These are phyloP conservation scores for Nothocercus nigrocapillus DNA, from an alignment of 2,113 vertebrate species.

Conservation along the genomic window DNA sequence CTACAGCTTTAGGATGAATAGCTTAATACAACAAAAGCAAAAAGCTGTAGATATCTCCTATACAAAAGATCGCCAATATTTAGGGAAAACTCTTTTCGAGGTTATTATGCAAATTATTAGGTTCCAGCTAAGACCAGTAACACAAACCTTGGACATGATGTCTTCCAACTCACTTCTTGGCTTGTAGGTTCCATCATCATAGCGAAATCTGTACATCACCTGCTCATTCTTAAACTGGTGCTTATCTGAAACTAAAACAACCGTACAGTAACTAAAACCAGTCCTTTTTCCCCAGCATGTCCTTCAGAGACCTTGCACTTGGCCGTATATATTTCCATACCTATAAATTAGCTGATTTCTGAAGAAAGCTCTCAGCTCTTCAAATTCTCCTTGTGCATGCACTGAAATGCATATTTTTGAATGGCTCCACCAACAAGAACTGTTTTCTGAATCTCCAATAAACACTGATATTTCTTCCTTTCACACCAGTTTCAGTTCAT, in stretches of 20 bases:
- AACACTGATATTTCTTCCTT: not conserved
- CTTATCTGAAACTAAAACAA: slow-evolving; percentile 91
- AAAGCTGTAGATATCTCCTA: not conserved
- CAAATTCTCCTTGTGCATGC: not conserved
- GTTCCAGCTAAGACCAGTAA: not conserved
- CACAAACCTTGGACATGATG: slow-evolving; percentile 93
- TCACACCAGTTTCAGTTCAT: not conserved
- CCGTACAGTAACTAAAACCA: not conserved
- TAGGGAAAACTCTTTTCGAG: not conserved
- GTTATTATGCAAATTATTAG: not conserved
- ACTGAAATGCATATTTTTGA: not conserved
- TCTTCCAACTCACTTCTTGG: slow-evolving; percentile 97
- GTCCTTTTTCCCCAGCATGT: not conserved
- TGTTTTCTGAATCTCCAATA: not conserved
- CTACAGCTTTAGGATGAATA: not conserved
- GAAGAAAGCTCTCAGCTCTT: not conserved
- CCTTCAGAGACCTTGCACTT: not conserved
- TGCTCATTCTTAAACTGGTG: slow-evolving; percentile 99
- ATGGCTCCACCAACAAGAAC: not conserved
- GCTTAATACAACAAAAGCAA: not conserved
- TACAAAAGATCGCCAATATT: not conserved
- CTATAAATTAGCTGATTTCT: not conserved
- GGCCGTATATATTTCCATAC: not conserved
- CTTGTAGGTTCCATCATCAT: slow-evolving; percentile 97
- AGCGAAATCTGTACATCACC: slow-evolving; percentile 97